Base-by-base conservation (phyloP, 2,888 invertebrate genomes). In the Thecocarcelia acutangulata region DNA sequence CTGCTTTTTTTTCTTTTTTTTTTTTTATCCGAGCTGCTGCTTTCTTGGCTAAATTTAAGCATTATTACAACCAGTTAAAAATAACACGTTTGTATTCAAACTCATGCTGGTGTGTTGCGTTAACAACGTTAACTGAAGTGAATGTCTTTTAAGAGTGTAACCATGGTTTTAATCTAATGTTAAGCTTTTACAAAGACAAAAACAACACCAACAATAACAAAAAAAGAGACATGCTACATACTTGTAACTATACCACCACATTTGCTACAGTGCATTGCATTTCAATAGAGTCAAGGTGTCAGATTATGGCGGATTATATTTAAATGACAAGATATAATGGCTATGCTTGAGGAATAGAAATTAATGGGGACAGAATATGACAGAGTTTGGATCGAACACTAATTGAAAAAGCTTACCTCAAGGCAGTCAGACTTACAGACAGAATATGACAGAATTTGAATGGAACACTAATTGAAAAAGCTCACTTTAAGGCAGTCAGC, bases 151-250 rank as follows among this genome's bases (percentile, higher is more conserved):
- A 56, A 68, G 68, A 66, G 72, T 59, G 50, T 68, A 73, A 68
- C 76, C 80, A 81, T 76, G 72, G 61, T 44, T 76, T 81, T 77
- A 77, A 81, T 73, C 76, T 73, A 77, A 81, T 68, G 76, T 61
- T 61, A 58, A 69, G 61, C 61, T 28, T 46, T 42, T 15, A 28
- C 19, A 72, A 21, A 15, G n/a, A 52, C 15, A 56, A 17, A 3
- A 56, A n/a, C n/a, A 15, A 5, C 1, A 48, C 28, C 46, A 28
- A 28, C n/a, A 48, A 6, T 12, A 13, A 48, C 11, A 37, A 1
- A 52, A n/a, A 64, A n/a, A 24, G 11, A 15, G 0, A 4, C 42
- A 28, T 54, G 17, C 19, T 5, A 9, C 33, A 33, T 33, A 24
- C 24, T n/a, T n/a, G 5, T 3, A 33, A 33, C 33, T 9, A 24